Evolutionary conservation across 2,797 vertebrate genomes (phyloP), one percentile per base, ranked within the genome.

Genomic region (Synanceia verrucosa): DNA sequence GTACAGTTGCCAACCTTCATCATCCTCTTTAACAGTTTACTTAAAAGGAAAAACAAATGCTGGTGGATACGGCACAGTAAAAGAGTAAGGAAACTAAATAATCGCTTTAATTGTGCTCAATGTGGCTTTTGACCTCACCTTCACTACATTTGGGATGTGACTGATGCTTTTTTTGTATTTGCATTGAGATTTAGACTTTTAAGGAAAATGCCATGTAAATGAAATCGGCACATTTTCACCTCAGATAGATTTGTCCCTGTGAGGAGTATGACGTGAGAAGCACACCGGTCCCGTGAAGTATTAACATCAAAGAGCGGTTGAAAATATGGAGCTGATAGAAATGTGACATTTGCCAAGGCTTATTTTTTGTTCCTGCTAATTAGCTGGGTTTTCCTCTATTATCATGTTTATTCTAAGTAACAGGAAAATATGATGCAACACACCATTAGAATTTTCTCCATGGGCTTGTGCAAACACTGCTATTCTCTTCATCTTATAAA

Each of bases 271-370:
- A 76, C 2, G 37, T 33, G 66, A 65, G 47, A 19, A 13, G 70
- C 58, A 21, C 58, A 74, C 23, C 33, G 37, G 53, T 33, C 56
- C 34, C 6, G 41, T 81, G 47, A 59, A 74, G 50, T 48, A 52
- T 61, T 26, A 67, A 85, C 81, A 64, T 85, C 84, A 88, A 80
- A 85, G 80, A 69, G 64, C 56, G 5, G 31, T 13, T 44, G 64
- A 57, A 76, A 85, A 74, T 79, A 70, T 44, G 50, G 70, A 70
- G 68, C 46, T 83, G 82, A 81, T 76, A 80, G 52, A 80, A 83
- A 59, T 78, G 63, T 41, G 19, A 50, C 29, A 26, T 67, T 73
- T 68, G 50, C 52, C 26, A 64, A 53, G 33, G 31, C 51, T 24
- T 62, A 53, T 66, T 52, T 46, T 57, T 39, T 59, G 73, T 78